Base-by-base conservation (phyloP, 1,140 invertebrate genomes). In the Bombus waltoni region DNA sequence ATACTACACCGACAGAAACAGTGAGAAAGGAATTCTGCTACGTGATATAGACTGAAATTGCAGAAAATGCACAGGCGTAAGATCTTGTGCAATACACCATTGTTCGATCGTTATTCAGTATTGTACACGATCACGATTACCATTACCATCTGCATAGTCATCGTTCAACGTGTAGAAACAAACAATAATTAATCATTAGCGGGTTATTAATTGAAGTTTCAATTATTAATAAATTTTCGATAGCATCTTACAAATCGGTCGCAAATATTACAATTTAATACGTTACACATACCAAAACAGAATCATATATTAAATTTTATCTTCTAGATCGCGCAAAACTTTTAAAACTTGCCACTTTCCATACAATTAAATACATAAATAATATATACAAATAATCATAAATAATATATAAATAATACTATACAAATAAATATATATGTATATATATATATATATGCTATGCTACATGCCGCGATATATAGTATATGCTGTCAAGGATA, bases 1-100 rank as follows among this genome's bases (percentile, higher is more conserved):
- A 70, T 25, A 3, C 35, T 25, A 28, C 15, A 11, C 5, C 1
- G 25, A 40, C 6, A 42, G 57, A 25, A 38, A 57, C 18, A 9
- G 22, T 11, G 25, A 57, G 32, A 3, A 28, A 38, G 32, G 73
- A 75, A 75, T 75, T 13, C 32, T 57, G 47, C 11, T 75, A 74
- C n/a, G 71, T 1, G 10, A 42, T n/a, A 32, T 5, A 25, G n/a
- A 5, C 28, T 35, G 40, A 65, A 65, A 32, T 65, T 15, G 59
- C 59, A 32, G 44, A 80, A 70, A 53, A 68, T 22, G 32, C 25
- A 80, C 53, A 53, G 40, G n/a, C 70, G 79, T 59, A 57, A 38
- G n/a, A n/a, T 38, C 65, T 80, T 44, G 15, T 6, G 66, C 32
- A 47, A 80, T 32, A 11, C 25, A n/a, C 66, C 44, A 79, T 66